These are phyloP conservation scores for Enteromius mattozi DNA, from an alignment of 2,797 vertebrate species.

Conservation along the genomic window DNA sequence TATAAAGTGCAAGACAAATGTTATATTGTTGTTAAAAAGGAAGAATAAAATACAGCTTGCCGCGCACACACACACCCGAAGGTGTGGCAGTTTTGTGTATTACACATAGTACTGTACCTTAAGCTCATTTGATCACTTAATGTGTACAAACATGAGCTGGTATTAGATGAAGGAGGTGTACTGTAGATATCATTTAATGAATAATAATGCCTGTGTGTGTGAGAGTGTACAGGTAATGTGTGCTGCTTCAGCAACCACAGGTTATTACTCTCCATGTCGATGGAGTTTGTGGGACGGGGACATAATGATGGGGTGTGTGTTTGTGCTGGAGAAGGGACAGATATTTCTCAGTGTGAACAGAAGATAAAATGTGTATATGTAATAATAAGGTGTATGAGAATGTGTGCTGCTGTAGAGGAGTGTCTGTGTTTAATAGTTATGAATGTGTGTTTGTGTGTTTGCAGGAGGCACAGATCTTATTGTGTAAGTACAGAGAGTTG, in stretches of 20 bases:
- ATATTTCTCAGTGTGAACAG: conserved; percentile 8
- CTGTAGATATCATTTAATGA: background rate
- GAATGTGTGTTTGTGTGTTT: conserved; percentile 40
- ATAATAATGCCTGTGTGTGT: conserved; percentile 7
- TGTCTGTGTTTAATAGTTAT: conserved; percentile 1
- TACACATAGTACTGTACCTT: conserved; percentile 10
- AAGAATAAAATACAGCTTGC: background rate
- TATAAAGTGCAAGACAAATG: background rate
- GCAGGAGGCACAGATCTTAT: conserved; percentile 82
- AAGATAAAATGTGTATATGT: background rate
- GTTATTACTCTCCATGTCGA: background rate
- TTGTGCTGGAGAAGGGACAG: conserved; percentile 2
- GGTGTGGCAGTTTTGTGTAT: conserved; percentile 13
- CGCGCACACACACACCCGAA: background rate
- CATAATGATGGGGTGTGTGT: conserved; percentile 41
- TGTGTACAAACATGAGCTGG: conserved; percentile 27
- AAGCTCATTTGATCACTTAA: conserved; percentile 42
- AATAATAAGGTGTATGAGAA: conserved; percentile 25
- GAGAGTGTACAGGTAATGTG: conserved; percentile 11
- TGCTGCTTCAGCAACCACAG: background rate
- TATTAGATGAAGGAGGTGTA: conserved; percentile 29
- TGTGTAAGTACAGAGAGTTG: conserved; percentile 75
- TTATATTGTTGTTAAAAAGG: background rate
- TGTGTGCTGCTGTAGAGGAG: background rate
- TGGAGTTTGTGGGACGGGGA: conserved; percentile 7